Base-by-base conservation (phyloP, 2,888 invertebrate species). In the Kuschelorhynchus macadamiae region DNA sequence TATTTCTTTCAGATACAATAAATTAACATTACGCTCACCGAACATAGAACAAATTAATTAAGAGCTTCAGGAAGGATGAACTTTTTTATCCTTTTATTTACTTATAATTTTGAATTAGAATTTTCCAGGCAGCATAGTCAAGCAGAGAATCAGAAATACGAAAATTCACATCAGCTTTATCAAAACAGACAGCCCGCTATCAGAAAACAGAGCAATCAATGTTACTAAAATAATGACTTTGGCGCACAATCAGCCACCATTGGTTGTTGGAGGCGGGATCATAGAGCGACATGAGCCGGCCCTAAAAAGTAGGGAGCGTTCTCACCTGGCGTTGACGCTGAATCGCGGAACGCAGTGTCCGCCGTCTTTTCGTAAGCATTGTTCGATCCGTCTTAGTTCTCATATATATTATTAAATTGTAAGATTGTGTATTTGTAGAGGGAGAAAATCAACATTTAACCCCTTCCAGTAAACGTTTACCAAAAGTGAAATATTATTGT, bases 301-400 rank as follows among this genome's bases (percentile, higher is more conserved):
- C 18, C 21, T 33, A 25, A n/a, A 25, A n/a, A 72, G 79, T 78
- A 75, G 80, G 80, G 77, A 75, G 73, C 68, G 61, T 70, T 74
- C 77, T 78, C 77, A 79, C 78, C 79, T 78, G 79, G 72, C 70
- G 65, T 62, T 17, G 71, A 67, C 71, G 65, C 59, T 30, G 52
- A 47, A 42, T 67, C 71, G 65, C 62, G 56, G 63, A 64, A 71
- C 70, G 76, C 80, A 81, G 80, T 81, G 77, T 80, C 39, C 32
- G 56, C 39, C 78, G 49, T 57, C 78, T 74, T 72, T 74, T 75
- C 76, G 77, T 74, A 75, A 73, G 76, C 69, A 75, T 72, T 62
- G 70, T 76, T 76, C 74, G 80, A 81, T 81, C 77, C 79, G 79
- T 80, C 80, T 79, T 75, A 73, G 74, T 71, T 65, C 68, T 33